Conservation (phyloP, 1,140 invertebrate species). For the Pteromalus puparum region DNA sequence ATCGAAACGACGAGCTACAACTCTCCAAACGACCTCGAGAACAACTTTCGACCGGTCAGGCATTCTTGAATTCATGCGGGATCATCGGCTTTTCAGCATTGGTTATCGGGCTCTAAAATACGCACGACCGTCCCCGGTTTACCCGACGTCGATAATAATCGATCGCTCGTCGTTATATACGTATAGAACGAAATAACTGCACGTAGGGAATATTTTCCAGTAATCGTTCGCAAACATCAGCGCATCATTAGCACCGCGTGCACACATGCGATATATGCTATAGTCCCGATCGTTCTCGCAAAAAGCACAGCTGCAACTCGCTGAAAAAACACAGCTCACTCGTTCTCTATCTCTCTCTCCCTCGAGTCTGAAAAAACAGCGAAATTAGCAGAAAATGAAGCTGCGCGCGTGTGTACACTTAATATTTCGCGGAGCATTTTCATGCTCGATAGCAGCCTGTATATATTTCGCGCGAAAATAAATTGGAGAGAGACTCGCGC, state of each 20-base stretch:
- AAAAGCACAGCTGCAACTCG: too few relatives aligned
- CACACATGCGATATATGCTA: too few relatives aligned
- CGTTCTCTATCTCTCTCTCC: too few relatives aligned
- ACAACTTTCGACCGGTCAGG: background rate
- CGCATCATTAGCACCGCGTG: too few relatives aligned
- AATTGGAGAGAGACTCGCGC: background rate
- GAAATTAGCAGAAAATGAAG: background rate
- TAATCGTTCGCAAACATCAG: too few relatives aligned
- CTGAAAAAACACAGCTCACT: background rate
- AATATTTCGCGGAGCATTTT: background rate
- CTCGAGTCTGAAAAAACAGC: background rate
- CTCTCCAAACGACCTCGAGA: background rate
- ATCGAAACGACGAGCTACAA: background rate
- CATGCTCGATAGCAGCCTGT: background rate
- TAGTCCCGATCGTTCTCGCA: too few relatives aligned
- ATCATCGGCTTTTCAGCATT: background rate
- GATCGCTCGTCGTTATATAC: background rate
- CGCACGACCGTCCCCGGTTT: too few relatives aligned
- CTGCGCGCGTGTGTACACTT: background rate
- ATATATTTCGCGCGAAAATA: slow-evolving; percentile 13
- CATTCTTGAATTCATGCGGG: background rate
- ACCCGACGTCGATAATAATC: too few relatives aligned
- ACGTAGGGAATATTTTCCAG: background rate
- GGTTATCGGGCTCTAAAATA: background rate
- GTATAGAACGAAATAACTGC: background rate